Evolutionary conservation across 2,888 invertebrate genomes (phyloP).

Genomic region (Aproaerema taeniolella): DNA sequence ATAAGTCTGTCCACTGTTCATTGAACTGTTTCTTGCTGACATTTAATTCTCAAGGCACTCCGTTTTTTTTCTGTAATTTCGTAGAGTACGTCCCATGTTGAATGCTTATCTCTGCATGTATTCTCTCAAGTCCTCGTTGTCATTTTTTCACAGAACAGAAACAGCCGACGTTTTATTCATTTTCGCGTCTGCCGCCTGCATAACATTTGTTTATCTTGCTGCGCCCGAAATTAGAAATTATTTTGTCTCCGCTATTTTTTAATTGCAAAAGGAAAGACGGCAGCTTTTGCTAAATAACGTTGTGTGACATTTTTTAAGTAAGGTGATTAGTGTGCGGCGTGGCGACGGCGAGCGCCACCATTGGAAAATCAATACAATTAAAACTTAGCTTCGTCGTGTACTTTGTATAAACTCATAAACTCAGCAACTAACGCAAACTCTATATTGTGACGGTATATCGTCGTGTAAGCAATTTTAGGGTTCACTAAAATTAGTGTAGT

Average conservation of each 20-base stretch:
- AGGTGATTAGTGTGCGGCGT: conserved; percentile 2
- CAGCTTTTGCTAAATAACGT: conserved; percentile 38
- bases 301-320: conserved; percentile 29
- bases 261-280: conserved; percentile 60
- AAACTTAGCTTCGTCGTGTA: too few relatives aligned
- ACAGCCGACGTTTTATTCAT: conserved; percentile 44
- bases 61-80: too few relatives aligned
- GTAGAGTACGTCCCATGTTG: too few relatives aligned
- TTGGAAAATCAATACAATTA: too few relatives aligned
- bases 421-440: too few relatives aligned
- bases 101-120: conserved; percentile 1
- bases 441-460: not conserved
- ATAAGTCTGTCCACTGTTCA: too few relatives aligned
- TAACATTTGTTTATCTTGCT: conserved; percentile 62
- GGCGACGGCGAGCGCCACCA: too few relatives aligned
- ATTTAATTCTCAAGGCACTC: too few relatives aligned
- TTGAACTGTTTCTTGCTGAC: too few relatives aligned
- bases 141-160: conserved; percentile 29
- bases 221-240: conserved; percentile 66
- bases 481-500: conserved; percentile 29
- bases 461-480: conserved; percentile 13
- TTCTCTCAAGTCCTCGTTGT: not conserved
- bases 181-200: conserved; percentile 52
- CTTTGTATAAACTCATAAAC: too few relatives aligned
- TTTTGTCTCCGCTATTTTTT: conserved; percentile 58